phyloP scores from a whole-genome alignment of 2,113 vertebrate genomes.

The Chaetura pelagica region DNA sequence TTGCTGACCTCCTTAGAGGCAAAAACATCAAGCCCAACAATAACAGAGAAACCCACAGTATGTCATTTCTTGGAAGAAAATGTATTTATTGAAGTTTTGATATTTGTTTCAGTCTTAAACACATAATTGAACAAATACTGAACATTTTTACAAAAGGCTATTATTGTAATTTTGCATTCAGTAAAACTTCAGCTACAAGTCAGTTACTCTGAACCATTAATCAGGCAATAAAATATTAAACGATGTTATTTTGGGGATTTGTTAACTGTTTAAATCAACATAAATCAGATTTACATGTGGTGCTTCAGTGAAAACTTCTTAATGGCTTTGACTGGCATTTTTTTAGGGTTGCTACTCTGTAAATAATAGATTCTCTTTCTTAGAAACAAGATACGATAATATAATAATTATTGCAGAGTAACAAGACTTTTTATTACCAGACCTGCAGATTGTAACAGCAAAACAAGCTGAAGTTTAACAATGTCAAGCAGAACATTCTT shows the following conservation, averaged over 20 bases:
- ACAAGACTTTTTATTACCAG: neutral
- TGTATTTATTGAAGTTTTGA: conserved; percentile 80
- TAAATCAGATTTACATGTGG: conserved; percentile 79
- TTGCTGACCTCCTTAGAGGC: conserved; percentile 99
- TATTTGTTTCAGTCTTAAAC: conserved; percentile 74
- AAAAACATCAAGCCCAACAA: conserved; percentile 85
- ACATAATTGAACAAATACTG: conserved; percentile 73
- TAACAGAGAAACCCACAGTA: conserved; percentile 78
- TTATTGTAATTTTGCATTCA: conserved; percentile 73
- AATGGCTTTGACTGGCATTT: conserved; percentile 7
- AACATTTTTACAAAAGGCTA: conserved; percentile 60
- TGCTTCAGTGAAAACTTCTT: conserved; percentile 52
- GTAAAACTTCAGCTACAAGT: conserved; percentile 61
- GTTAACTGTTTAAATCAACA: conserved; percentile 80
- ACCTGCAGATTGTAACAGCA: neutral
- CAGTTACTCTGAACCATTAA: conserved; percentile 67
- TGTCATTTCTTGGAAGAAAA: conserved; percentile 80
- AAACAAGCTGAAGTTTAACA: neutral
- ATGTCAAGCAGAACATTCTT: neutral
- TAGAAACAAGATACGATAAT: neutral
- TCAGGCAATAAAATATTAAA: conserved; percentile 74
- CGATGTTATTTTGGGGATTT: conserved; percentile 77
- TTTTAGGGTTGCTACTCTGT: conserved; percentile 29
- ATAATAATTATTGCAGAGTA: conserved; percentile 33
- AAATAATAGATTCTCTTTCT: neutral